Base-by-base conservation (phyloP, 2,113 vertebrate species). In the Melanotaenia duboulayi region DNA sequence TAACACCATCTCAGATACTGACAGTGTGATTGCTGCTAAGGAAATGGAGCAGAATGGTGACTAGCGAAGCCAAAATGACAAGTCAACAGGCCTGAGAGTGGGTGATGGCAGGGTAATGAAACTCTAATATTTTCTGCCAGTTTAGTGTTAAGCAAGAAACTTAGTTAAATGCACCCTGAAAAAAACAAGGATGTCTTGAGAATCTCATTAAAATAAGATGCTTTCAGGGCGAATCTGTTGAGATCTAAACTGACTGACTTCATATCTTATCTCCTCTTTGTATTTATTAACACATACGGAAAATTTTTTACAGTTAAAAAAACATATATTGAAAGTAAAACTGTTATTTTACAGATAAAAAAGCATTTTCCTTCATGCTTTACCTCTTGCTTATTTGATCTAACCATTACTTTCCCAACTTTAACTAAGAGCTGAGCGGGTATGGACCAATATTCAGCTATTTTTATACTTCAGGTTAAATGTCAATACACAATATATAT, bases 31-130 rank as follows among this genome's bases (percentile, higher is more conserved):
- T 84, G 80, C 81, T 46, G 82, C 86, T 59, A 48, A 78, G 87
- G 82, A 89, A 84, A 82, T 80, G 82, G 80, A 90, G 89, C 89
- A 84, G 86, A 90, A 91, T 83, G 84, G 78, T 77, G 86, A 80
- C 80, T 57, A 69, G 78, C 32, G 70, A 54, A 82, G 86, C 86
- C 83, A 87, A 71, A 84, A 86, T 63, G 83, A 88, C 85, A 84
- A 88, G 89, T 86, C 89, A 87, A 90, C 86, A 88, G 82, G 76
- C 85, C 59, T 14, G 75, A 66, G 80, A 81, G 91, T 83, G 79
- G 87, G 84, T 48, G 79, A 83, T 65, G 35, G 12, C 66, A 57
- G 79, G 66, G 63, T 83, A 78, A 87, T 82, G 68, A 86, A 85
- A 86, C 68, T 19, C 58, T 52, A 55, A 84, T 65, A 76, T 65